Base-by-base conservation (phyloP, 2,888 invertebrate genomes). In the Agrochola lychnidis region DNA sequence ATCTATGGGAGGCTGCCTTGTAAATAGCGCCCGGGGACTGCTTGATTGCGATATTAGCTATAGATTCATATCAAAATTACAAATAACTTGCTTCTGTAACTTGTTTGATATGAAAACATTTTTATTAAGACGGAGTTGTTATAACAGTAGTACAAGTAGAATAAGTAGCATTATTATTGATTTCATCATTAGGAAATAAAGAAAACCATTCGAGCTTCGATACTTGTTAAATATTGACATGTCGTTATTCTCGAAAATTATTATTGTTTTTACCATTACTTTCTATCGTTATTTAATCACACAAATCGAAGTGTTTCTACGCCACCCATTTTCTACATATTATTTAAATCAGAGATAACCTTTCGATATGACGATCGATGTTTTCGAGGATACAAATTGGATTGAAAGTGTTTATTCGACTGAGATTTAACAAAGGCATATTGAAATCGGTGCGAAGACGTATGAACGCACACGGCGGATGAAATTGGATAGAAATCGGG, bases 11-110 rank as follows among this genome's bases (percentile, higher is more conserved):
- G 87, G 89, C 89, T 89, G 66, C 84, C 85, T 85, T 86, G 89
- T 92, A 92, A 94, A 94, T 90, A 93, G 90, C 92, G 91, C 88
- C 93, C 86, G 88, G 94, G 94, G 94, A 94, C 88, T 86, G 79
- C 89, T 87, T 91, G 90, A 93, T 93, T 92, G 90, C 90, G 87
- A 90, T 89, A 91, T 90, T 90, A 92, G 89, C 88, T 88, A 89
- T 89, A 91, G 87, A 91, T 79, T 74, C 36, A 75, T 78, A 81
- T 59, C 36, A 56, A 62, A 80, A 64, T 64, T 64, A 80, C 63
- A 64, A 42, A 64, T 25, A 51, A 73, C 42, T 51, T 66, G 16
- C 36, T 70, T 64, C 42, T n/a, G 14, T n/a, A 48, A 40, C 14
- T 40, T 63, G 63, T 69, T 63, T 56, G 48, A 45, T 70, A 64